Conservation (phyloP, 92 coral and sea anemone genomes). For the Isaurus tuberculatus region DNA sequence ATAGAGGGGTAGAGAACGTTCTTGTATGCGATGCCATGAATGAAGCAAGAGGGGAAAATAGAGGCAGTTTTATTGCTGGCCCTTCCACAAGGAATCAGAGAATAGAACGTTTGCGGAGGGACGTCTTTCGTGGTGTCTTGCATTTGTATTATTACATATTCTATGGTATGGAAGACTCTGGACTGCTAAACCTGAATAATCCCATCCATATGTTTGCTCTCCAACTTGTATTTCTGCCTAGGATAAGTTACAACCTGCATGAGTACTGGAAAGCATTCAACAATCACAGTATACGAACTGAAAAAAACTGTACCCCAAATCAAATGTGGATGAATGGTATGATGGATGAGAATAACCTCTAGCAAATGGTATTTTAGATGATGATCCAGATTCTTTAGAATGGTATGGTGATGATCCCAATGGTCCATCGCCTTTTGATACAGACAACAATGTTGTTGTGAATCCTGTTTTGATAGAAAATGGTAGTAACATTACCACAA, state of each 20-base stretch:
- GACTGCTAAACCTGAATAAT: constrained; percentile 47
- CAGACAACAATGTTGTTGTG: constrained; percentile 42
- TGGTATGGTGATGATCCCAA: constrained; percentile 58
- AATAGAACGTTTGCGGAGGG: constrained; percentile 58
- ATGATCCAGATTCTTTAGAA: constrained; percentile 43
- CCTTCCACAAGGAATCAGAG: constrained; percentile 75
- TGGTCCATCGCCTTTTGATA: constrained; percentile 51
- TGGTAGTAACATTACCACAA: constrained; percentile 36
- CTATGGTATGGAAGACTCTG: constrained; percentile 60
- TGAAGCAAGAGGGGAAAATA: constrained; percentile 63
- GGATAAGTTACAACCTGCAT: constrained; percentile 48
- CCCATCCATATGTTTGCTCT: constrained; percentile 51
- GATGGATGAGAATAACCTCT: constrained; percentile 59
- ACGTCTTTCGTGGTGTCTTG: constrained; percentile 50
- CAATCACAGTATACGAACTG: constrained; percentile 54
- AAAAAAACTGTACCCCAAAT: constrained; percentile 62
- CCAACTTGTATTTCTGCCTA: constrained; percentile 52
- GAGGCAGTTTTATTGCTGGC: constrained; percentile 74
- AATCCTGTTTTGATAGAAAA: constrained; percentile 43
- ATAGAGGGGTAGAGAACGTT: constrained; percentile 73
- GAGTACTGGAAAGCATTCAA: constrained; percentile 58
- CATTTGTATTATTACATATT: constrained; percentile 59
- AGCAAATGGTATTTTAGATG: constrained; percentile 57
- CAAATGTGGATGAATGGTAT: constrained; percentile 77
- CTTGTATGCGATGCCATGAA: constrained; percentile 73